Conservation (phyloP, 2,113 vertebrate species). For the Syngnathus typhle region DNA sequence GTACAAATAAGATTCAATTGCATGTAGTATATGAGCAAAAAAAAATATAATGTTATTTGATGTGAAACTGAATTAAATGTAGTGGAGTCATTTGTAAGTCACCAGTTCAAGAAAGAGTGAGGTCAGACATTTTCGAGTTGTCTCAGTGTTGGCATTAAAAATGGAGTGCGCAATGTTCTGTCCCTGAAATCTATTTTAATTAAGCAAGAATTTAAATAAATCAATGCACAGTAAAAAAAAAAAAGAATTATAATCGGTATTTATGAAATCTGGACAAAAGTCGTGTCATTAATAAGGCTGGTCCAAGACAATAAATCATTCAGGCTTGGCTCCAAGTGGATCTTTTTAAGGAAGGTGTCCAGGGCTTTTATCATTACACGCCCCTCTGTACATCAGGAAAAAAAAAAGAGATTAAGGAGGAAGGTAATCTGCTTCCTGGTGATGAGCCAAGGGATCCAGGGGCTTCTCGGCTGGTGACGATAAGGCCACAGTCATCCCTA, state of each 20-base stretch:
- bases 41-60: neutral
- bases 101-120: neutral
- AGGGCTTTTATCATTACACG: constrained; percentile 37
- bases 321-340: constrained; percentile 1
- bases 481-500: constrained; percentile 47
- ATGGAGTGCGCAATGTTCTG: neutral
- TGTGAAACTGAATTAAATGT: neutral
- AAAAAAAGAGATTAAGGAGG: constrained; percentile 42
- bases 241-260: neutral
- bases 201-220: neutral
- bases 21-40: too few relatives aligned
- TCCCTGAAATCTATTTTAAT: neutral
- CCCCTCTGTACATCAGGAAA: constrained; percentile 31
- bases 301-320: constrained; percentile 1
- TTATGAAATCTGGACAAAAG: neutral
- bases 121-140: neutral
- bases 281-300: neutral
- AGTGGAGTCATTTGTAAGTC: neutral
- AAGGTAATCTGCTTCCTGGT: constrained; percentile 47
- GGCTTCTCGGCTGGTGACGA: constrained; percentile 44
- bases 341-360: constrained; percentile 17
- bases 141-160: neutral
- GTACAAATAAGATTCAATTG: too few relatives aligned
- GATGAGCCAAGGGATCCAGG: constrained; percentile 54
- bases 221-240: neutral